Base-by-base conservation (phyloP, 2,888 invertebrate species). In the Xestia c-nigrum region DNA sequence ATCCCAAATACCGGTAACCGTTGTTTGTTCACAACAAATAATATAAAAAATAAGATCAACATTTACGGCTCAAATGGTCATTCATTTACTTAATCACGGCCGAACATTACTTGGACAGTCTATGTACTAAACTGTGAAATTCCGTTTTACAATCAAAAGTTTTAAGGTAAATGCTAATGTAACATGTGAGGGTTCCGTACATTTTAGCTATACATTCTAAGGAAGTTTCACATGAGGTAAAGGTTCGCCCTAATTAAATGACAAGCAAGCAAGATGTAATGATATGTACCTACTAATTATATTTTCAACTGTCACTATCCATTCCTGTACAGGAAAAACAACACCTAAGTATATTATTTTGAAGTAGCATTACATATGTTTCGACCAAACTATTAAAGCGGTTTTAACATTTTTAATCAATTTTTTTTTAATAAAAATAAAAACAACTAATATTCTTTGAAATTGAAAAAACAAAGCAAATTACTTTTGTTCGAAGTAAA, bases 181-280 rank as follows among this genome's bases (percentile, higher is more conserved):
- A 64, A 52, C 46, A 38, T 73, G 84, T 40, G 40, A 63, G 81
- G 85, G 81, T 81, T 81, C 83, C 81, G 81, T 72, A 85, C 6
- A 24, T 55, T 70, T 52, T 63, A 66, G 69, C 61, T 55, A 46
- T 55, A 38, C 14, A 64, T 61, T 67, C 46, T 72, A 72, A 38
- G 10, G 6, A 65, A 57, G 21, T 9, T 67, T 67, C 59, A 40
- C 31, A 19, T 43, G 64, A 55, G 59, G 66, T 71, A 61, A 52
- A 10, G 19, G 31, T 47, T 63, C 16, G 16, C 55, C 52, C n/a
- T 68, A 72, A 73, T 68, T 64, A 59, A 57, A 47, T 55, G 47
- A 55, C n/a, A 70, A 70, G 63, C 46, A 61, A 68, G 76, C 64
- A 68, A 68, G 16, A 50, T 67, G 47, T 74, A 55, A 74, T 79